A percentile compares a stretch with the other conserved stretches of the same genome.
phyloP scores from a whole-genome alignment of 2,888 invertebrate genomes.

The Drosophila silvestris region DNA sequence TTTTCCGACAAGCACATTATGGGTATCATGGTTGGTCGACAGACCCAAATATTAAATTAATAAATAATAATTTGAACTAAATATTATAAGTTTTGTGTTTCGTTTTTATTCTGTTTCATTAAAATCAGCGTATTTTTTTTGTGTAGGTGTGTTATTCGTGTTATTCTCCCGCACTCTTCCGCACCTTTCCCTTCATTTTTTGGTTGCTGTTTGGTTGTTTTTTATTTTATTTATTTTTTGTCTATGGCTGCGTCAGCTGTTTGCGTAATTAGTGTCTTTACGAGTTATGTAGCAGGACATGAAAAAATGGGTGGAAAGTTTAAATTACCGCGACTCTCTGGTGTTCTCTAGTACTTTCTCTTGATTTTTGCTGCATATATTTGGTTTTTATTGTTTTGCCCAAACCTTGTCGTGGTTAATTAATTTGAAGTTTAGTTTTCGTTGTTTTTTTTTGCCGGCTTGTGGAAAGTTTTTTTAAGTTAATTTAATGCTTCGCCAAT shows the following conservation, averaged over 20 bases:
- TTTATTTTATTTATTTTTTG: slow-evolving; percentile 36
- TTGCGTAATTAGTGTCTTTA: slow-evolving; percentile 73
- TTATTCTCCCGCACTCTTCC: too few relatives aligned
- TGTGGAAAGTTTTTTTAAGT: slow-evolving; percentile 74
- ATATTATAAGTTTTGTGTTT: neutral
- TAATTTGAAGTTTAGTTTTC: slow-evolving; percentile 76
- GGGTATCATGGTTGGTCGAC: neutral
- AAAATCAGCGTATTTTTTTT: too few relatives aligned
- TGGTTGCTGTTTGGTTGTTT: slow-evolving; percentile 18
- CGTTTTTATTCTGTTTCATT: neutral
- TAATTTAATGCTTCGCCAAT: slow-evolving; percentile 74
- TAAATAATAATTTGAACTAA: neutral
- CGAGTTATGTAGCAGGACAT: slow-evolving; percentile 63
- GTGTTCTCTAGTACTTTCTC: slow-evolving; percentile 3
- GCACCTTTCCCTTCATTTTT: neutral
- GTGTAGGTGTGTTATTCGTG: slow-evolving; percentile 3
- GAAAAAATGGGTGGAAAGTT: slow-evolving; percentile 45
- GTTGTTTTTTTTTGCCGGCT: slow-evolving; percentile 28
- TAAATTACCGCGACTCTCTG: slow-evolving; percentile 34
- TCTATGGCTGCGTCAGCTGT: slow-evolving; percentile 69
- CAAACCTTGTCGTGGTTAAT: slow-evolving; percentile 71
- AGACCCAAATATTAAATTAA: neutral
- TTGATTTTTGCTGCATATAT: slow-evolving; percentile 2
- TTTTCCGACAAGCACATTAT: neutral
- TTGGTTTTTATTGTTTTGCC: slow-evolving; percentile 21